Conservation (phyloP, 1,140 invertebrate genomes). For the silkworm (Bombyx mori) region DNA sequence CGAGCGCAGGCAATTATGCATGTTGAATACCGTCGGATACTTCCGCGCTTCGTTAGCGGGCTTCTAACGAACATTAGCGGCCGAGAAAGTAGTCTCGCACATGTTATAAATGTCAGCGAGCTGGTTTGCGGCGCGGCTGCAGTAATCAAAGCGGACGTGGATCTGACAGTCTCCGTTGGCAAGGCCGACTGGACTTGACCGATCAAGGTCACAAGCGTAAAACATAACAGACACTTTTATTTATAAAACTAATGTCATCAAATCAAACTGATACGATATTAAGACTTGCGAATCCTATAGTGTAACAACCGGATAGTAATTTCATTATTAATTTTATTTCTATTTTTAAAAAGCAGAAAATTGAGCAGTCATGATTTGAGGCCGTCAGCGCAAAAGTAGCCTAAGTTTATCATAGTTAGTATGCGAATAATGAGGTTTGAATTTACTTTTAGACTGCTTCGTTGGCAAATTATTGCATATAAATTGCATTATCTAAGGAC, state of each 20-base stretch:
- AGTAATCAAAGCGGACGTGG: conserved; percentile 25
- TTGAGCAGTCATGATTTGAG: too few species aligned
- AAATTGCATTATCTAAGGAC: too few species aligned
- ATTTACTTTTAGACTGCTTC: too few species aligned
- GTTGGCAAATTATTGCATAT: too few species aligned
- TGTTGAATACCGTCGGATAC: conserved; percentile 9
- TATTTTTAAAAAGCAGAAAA: too few species aligned
- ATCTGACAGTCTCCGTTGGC: conserved; percentile 30
- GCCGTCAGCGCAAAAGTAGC: too few species aligned
- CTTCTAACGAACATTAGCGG: conserved; percentile 12
- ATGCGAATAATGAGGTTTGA: too few species aligned
- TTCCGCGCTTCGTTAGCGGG: conserved; percentile 7
- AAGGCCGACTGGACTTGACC: conserved; percentile 36
- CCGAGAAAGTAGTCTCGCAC: conserved; percentile 23
- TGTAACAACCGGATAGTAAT: too few species aligned
- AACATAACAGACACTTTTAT: conserved; percentile 17
- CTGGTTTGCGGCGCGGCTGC: conserved; percentile 11
- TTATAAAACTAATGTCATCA: conserved; percentile 15
- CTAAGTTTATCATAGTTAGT: too few species aligned
- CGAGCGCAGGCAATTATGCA: conserved; percentile 9
- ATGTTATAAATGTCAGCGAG: conserved; percentile 23
- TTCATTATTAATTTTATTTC: too few species aligned
- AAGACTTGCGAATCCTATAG: too few species aligned
- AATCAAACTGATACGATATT: conserved; percentile 5
- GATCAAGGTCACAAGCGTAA: conserved; percentile 26